A percentile compares a stretch with the other conserved stretches of the same genome.
These are phyloP conservation scores for Nemapogon koenigi DNA, from an alignment of 2,888 invertebrate genomes.

Conservation along the genomic window DNA sequence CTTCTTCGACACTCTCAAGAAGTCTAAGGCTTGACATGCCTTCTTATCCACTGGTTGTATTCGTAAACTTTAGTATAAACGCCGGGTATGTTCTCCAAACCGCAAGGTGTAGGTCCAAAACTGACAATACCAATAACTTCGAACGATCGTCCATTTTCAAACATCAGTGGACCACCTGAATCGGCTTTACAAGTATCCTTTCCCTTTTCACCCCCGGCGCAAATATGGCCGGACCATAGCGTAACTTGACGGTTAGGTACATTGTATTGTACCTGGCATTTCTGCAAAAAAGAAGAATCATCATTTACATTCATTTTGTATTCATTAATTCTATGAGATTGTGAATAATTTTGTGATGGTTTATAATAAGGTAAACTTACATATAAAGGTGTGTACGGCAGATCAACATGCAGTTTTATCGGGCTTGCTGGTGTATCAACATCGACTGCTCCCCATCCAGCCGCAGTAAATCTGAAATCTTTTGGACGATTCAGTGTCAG, in stretches of 20 bases:
- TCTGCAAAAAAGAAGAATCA: conserved; percentile 19
- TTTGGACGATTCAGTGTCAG: conserved; percentile 19
- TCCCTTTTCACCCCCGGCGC: conserved; percentile 64
- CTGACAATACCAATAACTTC: conserved; percentile 64
- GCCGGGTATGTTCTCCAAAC: conserved; percentile 64
- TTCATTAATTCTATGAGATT: background rate
- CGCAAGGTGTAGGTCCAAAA: conserved; percentile 69
- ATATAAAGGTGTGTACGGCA: conserved; percentile 12
- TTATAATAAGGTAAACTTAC: conserved; percentile 1
- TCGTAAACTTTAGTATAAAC: conserved; percentile 68
- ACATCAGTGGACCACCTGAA: conserved; percentile 70
- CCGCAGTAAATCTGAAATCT: conserved; percentile 25
- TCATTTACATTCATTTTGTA: background rate
- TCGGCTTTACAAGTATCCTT: conserved; percentile 70
- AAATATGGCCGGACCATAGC: conserved; percentile 40
- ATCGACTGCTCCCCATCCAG: conserved; percentile 62
- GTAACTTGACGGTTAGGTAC: conserved; percentile 17
- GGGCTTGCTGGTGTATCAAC: conserved; percentile 21
- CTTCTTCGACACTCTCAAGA: too few species aligned
- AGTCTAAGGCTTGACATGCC: too few species aligned
- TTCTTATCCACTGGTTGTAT: conserved; percentile 65
- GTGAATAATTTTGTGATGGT: too few species aligned
- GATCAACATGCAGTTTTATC: conserved; percentile 16
- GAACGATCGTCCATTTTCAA: conserved; percentile 24
- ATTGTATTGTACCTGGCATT: conserved; percentile 25